Conservation (phyloP, 2,888 invertebrate genomes). For the Sympetrum striolatum region DNA sequence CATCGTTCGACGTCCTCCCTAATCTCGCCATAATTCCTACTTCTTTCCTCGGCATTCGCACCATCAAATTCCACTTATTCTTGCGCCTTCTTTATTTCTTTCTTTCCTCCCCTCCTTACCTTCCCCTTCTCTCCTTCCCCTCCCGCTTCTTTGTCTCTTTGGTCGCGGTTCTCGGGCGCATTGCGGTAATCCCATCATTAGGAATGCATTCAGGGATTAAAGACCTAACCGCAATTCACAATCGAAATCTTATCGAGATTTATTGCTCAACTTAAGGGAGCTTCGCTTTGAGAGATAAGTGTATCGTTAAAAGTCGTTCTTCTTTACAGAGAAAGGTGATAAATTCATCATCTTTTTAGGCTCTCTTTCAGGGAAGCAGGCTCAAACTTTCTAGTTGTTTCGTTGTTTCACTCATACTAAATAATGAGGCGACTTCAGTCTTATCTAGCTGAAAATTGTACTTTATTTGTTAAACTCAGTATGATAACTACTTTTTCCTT, state of each 20-base stretch:
- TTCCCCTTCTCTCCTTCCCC: background rate
- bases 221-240: conserved; percentile 3
- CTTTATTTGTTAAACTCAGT: too few species aligned
- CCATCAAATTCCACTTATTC: background rate
- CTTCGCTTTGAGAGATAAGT: background rate
- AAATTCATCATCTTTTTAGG: background rate
- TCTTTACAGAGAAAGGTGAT: background rate
- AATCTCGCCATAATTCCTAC: background rate
- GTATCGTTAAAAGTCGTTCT: background rate
- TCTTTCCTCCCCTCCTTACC: background rate
- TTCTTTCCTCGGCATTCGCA: background rate
- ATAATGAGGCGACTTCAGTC: too few species aligned
- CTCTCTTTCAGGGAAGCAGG: too few species aligned
- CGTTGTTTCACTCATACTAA: too few species aligned
- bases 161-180: background rate
- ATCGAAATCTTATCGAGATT: conserved; percentile 1
- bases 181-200: background rate
- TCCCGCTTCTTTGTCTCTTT: background rate
- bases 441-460: too few species aligned
- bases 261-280: background rate
- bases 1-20: background rate
- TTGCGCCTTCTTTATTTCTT: background rate
- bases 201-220: conserved; percentile 4
- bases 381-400: too few species aligned
- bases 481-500: too few species aligned